Base-by-base conservation (phyloP, 2,797 vertebrate genomes). In the Syngnathus acus region DNA sequence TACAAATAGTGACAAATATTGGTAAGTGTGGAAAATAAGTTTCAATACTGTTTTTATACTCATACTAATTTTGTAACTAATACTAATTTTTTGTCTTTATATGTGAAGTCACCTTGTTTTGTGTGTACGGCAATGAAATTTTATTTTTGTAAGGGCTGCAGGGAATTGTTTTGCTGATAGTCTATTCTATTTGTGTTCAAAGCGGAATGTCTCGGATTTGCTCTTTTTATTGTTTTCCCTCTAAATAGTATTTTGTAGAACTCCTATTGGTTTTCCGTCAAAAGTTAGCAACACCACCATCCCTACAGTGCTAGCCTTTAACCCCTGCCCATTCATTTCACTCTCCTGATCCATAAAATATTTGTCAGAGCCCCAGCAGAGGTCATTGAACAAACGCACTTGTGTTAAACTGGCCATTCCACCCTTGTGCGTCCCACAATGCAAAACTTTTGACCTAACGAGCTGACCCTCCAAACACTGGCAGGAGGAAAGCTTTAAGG, bases 281-380 rank as follows among this genome's bases (percentile, higher is more conserved):
- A 57, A 89, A 86, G 86, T 79, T 87, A 85, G 86, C 63, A 51
- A 21, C 9, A 2, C 48, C 14, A 2, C 50, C n/a, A 81, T 80
- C 82, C 75, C 75, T 78, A 76, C 61, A 9, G 66, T 42, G 23
- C 50, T 64, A 42, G 9, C 55, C 17, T 48, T 11, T 3, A 43
- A 11, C 43, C 32, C 32, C 32, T 32, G 40, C 45, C 1, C n/a
- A 14, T 57, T 70, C 16, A 11, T 38, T 50, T 60, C 68, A 9
- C 74, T 60, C 32, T 72, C 57, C 55, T 57, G 55, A 57, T 63
- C 63, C 61, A 53, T 70, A 74, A 78, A 80, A 77, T 74, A 62
- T 79, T 74, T 77, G 84, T 82, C 84, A 80, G 73, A 76, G 39
- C 72, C 54, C 66, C 77, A 82, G 79, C 74, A 84, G 70, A 65